phyloP scores from a whole-genome alignment of 1,140 invertebrate species.

The Muscidifurax raptorellus region DNA sequence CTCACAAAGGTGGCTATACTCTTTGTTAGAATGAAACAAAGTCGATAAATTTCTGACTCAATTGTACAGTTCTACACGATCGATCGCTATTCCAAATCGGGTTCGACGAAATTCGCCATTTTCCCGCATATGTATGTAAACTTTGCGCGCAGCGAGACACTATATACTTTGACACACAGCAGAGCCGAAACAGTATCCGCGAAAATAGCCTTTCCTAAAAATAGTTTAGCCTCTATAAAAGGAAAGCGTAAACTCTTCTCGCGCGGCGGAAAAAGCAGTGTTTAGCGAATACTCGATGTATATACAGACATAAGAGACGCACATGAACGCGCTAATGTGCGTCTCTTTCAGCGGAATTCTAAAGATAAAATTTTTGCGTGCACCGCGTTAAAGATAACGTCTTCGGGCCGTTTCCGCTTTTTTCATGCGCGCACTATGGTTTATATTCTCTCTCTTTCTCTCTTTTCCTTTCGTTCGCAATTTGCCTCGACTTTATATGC shows the following conservation, averaged over 20 bases:
- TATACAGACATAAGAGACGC: not conserved
- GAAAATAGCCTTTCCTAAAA: not conserved
- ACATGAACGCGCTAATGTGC: not conserved
- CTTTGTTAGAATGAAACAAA: no score
- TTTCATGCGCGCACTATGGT: not conserved
- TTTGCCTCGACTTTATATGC: not conserved
- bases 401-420: conserved; percentile 1
- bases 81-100: no score
- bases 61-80: no score
- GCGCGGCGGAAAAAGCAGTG: not conserved
- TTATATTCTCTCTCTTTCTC: no score
- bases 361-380: conserved; percentile 32
- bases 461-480: not conserved
- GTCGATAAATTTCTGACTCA: no score
- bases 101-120: no score
- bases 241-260: not conserved
- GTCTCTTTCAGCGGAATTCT: conserved; percentile 3
- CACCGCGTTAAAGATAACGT: not conserved
- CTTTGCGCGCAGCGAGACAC: not conserved
- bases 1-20: not conserved
- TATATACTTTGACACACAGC: not conserved
- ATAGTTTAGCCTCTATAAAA: conserved; percentile 4
- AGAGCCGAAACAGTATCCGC: not conserved
- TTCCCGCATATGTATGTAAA: not conserved
- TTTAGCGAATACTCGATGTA: not conserved